A percentile compares a stretch with the other conserved stretches of the same genome.
Evolutionary conservation across 2,888 invertebrate genomes (phyloP).

Genomic region (Andrena bicolor): DNA sequence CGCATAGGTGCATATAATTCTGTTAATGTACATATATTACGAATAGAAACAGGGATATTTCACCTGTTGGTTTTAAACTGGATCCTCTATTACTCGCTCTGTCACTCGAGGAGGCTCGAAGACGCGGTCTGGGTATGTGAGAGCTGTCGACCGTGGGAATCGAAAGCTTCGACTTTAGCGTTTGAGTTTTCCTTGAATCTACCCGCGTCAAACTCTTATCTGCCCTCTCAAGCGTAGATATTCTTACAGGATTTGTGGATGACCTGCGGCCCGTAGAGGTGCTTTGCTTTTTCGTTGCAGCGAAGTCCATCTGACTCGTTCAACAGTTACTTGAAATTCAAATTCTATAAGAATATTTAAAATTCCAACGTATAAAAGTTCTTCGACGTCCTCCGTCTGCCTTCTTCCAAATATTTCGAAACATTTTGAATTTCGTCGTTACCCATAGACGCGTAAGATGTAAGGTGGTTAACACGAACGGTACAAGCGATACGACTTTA

Average conservation of each 20-base stretch:
- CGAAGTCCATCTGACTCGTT: neutral
- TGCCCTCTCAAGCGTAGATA: constrained; percentile 72
- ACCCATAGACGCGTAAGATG: neutral
- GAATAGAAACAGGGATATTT: neutral
- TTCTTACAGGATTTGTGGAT: constrained; percentile 76
- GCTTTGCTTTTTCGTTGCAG: constrained; percentile 30
- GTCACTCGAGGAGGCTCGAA: constrained; percentile 74
- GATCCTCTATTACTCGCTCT: constrained; percentile 71
- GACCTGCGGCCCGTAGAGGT: constrained; percentile 69
- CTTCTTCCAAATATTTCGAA: neutral
- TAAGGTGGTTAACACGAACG: neutral
- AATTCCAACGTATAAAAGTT: neutral
- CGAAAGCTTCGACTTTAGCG: constrained; percentile 62
- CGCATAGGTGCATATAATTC: neutral
- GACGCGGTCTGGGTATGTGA: constrained; percentile 77
- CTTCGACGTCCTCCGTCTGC: neutral
- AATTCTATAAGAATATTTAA: neutral
- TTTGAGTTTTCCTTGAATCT: constrained; percentile 69
- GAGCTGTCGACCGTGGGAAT: constrained; percentile 65
- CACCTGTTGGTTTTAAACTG: constrained; percentile 73
- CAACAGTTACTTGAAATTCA: neutral
- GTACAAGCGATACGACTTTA: too few relatives aligned
- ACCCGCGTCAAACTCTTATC: constrained; percentile 66
- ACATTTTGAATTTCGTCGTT: constrained; percentile 39
- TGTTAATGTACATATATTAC: neutral